phyloP scores from a whole-genome alignment of 2,113 vertebrate species.

The Coptodon rendalli region DNA sequence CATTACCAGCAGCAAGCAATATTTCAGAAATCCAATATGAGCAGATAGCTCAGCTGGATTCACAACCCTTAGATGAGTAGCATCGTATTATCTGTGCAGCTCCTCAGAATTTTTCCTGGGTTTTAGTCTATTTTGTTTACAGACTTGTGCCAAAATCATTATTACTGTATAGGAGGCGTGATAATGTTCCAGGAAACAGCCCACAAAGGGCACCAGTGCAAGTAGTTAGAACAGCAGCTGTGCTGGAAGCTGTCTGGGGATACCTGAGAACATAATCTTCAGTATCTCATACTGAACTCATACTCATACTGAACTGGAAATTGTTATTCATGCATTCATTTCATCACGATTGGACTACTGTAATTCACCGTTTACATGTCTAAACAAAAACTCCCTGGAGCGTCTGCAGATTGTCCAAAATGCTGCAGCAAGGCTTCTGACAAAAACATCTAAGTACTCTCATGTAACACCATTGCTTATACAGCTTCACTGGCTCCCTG shows the following conservation, averaged over 20 bases:
- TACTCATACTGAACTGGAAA: too few relatives aligned
- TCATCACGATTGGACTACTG: too few relatives aligned
- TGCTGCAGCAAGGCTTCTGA: too few relatives aligned
- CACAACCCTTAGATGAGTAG: background rate
- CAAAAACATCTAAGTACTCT: too few relatives aligned
- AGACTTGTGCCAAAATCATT: background rate
- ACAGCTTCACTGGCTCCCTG: too few relatives aligned
- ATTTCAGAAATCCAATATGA: background rate
- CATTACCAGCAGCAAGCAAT: background rate
- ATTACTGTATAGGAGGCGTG: background rate
- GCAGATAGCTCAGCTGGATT: background rate
- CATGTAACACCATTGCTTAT: too few relatives aligned
- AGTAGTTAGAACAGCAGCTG: background rate
- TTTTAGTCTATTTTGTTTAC: background rate
- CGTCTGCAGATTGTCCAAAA: too few relatives aligned
- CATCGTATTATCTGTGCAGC: background rate
- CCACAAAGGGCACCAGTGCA: background rate
- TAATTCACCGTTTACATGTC: too few relatives aligned
- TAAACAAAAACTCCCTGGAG: too few relatives aligned
- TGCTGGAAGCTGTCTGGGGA: background rate
- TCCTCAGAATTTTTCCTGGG: background rate
- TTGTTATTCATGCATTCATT: too few relatives aligned
- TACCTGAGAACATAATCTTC: background rate
- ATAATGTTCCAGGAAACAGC: background rate
- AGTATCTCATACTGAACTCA: too few relatives aligned